A percentile compares a stretch with the other conserved stretches of the same genome.
Conservation (phyloP, 2,113 vertebrate species). For the Syngnathoides biaculeatus region DNA sequence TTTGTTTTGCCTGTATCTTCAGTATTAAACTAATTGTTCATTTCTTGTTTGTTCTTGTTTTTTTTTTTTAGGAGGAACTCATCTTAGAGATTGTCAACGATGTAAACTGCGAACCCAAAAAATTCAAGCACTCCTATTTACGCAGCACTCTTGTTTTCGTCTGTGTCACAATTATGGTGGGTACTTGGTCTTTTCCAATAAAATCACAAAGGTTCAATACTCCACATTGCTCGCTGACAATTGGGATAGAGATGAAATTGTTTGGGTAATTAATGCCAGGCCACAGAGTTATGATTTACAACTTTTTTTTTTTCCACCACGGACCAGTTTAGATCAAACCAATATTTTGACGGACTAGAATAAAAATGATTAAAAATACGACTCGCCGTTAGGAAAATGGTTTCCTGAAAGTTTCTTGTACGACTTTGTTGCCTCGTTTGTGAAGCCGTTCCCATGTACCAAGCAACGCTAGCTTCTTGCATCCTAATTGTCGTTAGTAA, state of each 20-base stretch:
- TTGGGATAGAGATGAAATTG: not conserved
- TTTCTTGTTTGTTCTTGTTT: not conserved
- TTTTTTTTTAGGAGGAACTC: conserved; percentile 81
- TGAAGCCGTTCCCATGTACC: no score
- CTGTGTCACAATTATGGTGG: conserved; percentile 80
- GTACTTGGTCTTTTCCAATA: not conserved
- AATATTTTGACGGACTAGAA: no score
- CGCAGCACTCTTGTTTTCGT: conserved; percentile 74
- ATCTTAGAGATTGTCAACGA: conserved; percentile 80
- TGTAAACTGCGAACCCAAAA: conserved; percentile 46
- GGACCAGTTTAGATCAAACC: not conserved
- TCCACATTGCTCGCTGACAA: not conserved
- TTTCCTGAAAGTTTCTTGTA: no score
- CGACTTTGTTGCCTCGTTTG: no score
- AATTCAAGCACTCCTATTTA: conserved; percentile 80
- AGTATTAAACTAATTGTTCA: not conserved
- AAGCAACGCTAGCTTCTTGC: no score
- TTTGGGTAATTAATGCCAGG: not conserved
- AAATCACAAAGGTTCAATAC: not conserved
- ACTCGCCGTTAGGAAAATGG: no score
- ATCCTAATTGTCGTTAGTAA: no score
- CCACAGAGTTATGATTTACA: not conserved
- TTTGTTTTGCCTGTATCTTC: not conserved
- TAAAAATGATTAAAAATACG: no score
- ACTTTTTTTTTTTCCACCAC: not conserved